These are phyloP conservation scores for Ceratina australensis DNA, from an alignment of 1,140 invertebrate genomes.

Conservation along the genomic window DNA sequence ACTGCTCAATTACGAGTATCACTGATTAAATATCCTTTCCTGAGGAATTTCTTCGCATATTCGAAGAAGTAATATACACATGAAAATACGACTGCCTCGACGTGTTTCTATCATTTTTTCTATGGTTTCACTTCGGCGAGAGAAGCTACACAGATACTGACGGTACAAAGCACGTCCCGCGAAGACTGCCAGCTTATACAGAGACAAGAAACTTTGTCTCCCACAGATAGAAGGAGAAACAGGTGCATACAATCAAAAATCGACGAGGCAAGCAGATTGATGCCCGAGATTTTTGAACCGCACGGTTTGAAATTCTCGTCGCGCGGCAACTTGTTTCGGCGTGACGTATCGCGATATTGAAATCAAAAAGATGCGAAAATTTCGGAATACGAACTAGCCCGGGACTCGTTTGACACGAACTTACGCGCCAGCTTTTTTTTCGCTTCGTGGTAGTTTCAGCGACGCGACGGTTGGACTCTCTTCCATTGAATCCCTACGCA, in stretches of 20 bases:
- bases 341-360: conserved; percentile 2
- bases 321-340: background rate
- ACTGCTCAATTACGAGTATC: too few species aligned
- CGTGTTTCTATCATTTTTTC: too few species aligned
- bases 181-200: too few species aligned
- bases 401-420: too few species aligned
- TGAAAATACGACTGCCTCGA: too few species aligned
- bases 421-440: background rate
- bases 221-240: background rate
- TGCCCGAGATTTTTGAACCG: background rate
- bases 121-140: too few species aligned
- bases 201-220: background rate
- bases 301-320: background rate
- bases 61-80: too few species aligned
- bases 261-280: background rate
- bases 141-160: too few species aligned
- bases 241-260: background rate
- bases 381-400: conserved; percentile 20
- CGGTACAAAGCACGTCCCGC: too few species aligned
- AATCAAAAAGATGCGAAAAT: background rate
- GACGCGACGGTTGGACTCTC: background rate
- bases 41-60: too few species aligned
- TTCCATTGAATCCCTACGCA: conserved; percentile 41
- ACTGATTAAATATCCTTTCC: too few species aligned
- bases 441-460: background rate